These are phyloP conservation scores for Listrodromus nycthemerus DNA, from an alignment of 2,888 invertebrate genomes.

Conservation along the genomic window DNA sequence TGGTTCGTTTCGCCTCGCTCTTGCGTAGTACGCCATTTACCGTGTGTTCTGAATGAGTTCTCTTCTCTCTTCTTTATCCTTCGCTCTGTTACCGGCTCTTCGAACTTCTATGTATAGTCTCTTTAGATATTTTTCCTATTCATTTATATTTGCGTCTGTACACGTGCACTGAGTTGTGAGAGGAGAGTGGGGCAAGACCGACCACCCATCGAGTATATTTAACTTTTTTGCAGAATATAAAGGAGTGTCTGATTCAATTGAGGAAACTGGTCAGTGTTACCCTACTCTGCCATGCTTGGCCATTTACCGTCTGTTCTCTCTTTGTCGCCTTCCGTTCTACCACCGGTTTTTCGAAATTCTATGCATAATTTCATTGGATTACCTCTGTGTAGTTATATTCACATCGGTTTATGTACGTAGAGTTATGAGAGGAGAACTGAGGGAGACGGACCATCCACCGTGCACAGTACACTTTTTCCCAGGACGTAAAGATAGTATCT, in stretches of 20 bases:
- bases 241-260: too few relatives aligned
- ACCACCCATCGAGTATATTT: too few relatives aligned
- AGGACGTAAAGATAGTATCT: too few relatives aligned
- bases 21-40: slow-evolving; percentile 3
- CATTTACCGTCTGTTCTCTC: not conserved
- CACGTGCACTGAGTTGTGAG: slow-evolving; percentile 22
- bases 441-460: too few relatives aligned
- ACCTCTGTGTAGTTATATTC: slow-evolving; percentile 71
- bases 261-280: not conserved
- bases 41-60: not conserved
- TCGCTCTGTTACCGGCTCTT: slow-evolving; percentile 33
- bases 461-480: too few relatives aligned
- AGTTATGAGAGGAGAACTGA: not conserved
- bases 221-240: too few relatives aligned
- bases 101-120: slow-evolving; percentile 45
- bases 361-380: slow-evolving; percentile 70
- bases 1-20: not conserved
- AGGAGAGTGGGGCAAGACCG: not conserved
- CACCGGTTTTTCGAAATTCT: slow-evolving; percentile 18
- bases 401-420: slow-evolving; percentile 59
- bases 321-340: slow-evolving; percentile 24
- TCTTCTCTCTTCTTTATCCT: slow-evolving; percentile 24
- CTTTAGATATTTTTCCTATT: slow-evolving; percentile 73
- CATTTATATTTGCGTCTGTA: slow-evolving; percentile 69
- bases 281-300: slow-evolving; percentile 7